phyloP scores from a whole-genome alignment of 2,797 vertebrate genomes.

The Enteromius mattozi region DNA sequence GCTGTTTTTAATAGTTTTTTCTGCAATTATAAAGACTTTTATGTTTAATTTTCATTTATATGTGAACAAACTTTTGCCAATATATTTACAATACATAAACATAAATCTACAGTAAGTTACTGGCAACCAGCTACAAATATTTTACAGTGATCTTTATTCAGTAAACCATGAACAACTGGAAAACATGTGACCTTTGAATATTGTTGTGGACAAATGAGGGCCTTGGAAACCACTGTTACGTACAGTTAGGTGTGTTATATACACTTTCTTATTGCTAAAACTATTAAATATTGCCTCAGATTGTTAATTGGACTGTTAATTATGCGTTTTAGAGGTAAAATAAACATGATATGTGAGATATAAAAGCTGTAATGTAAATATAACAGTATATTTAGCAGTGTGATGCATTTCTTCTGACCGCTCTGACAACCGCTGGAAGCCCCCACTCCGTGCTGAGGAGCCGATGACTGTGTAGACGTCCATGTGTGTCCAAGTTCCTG shows the following conservation, averaged over 20 bases:
- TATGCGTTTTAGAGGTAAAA: neutral
- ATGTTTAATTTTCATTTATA: no score
- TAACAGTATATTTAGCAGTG: neutral
- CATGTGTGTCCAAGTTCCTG: slow-evolving; percentile 84
- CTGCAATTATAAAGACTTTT: no score
- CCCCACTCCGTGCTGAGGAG: slow-evolving; percentile 98
- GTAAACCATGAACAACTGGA: neutral
- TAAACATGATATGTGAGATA: neutral
- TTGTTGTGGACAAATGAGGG: neutral
- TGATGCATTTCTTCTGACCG: slow-evolving; percentile 76
- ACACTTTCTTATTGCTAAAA: slow-evolving; percentile 1
- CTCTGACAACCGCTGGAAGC: slow-evolving; percentile 89
- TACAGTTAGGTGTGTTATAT: neutral
- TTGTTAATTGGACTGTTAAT: neutral
- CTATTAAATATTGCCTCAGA: neutral
- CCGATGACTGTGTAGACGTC: slow-evolving; percentile 94
- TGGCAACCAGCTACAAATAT: no score
- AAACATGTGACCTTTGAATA: neutral
- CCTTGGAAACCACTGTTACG: neutral
- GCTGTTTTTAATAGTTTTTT: no score
- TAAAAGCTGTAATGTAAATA: neutral
- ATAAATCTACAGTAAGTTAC: no score
- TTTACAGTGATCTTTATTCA: neutral
- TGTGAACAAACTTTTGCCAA: no score
- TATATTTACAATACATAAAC: no score